phyloP scores from a whole-genome alignment of 2,888 invertebrate genomes.

The Hofmannophila pseudospretella region DNA sequence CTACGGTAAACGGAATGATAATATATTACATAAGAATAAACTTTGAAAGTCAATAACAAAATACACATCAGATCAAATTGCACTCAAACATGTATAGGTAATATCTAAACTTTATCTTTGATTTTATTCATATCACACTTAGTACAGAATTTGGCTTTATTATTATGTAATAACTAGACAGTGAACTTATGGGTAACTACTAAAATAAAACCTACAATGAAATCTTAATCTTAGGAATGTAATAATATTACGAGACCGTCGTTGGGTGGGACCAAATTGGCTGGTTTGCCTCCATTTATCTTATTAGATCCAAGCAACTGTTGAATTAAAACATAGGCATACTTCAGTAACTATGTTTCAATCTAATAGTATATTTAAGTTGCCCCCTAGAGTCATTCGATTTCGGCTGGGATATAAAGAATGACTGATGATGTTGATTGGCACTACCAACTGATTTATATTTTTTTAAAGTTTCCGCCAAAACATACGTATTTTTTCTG shows the following conservation, averaged over 20 bases:
- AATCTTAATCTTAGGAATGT: constrained; percentile 52
- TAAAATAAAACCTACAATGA: constrained; percentile 39
- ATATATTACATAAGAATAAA: constrained; percentile 37
- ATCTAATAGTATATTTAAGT: constrained; percentile 65
- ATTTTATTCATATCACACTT: constrained; percentile 56
- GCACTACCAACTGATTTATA: constrained; percentile 58
- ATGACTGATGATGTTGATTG: constrained; percentile 26
- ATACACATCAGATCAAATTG: constrained; percentile 56
- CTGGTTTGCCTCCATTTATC: constrained; percentile 16
- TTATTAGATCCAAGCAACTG: constrained; percentile 21
- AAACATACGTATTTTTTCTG: constrained; percentile 55
- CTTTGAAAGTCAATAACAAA: constrained; percentile 53
- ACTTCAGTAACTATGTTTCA: constrained; percentile 56
- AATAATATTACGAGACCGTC: constrained; percentile 33
- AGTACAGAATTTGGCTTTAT: constrained; percentile 61
- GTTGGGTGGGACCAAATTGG: constrained; percentile 43
- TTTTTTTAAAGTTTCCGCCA: constrained; percentile 60
- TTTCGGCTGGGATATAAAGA: constrained; percentile 61
- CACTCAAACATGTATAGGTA: constrained; percentile 37
- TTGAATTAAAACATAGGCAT: constrained; percentile 23
- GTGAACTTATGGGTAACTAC: constrained; percentile 59
- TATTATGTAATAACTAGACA: constrained; percentile 37
- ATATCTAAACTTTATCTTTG: constrained; percentile 39
- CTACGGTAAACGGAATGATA: constrained; percentile 52
- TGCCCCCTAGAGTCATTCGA: constrained; percentile 42